Evolutionary conservation across 2,113 vertebrate genomes (phyloP), one percentile per base, ranked within the genome.

Genomic region (Nanger granti): DNA sequence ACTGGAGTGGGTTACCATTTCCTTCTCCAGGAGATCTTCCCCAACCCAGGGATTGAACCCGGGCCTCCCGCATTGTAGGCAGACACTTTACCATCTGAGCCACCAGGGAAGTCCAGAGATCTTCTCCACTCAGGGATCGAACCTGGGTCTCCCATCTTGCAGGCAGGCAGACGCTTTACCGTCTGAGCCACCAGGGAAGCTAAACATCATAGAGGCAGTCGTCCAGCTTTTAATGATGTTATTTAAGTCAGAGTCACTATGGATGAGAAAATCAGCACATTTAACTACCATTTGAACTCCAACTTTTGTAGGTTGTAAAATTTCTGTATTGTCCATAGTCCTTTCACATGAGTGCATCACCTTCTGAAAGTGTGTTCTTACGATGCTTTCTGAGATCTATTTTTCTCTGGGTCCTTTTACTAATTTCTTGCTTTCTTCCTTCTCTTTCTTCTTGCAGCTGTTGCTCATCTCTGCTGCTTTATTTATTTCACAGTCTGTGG

Each of bases 401-500:
- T 87, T 93, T 89, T 31, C 49, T 95, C 34, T 37, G 8, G 9
- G 9, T 69, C 13, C 7, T 73, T 59, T 60, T 10, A n/a, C 15
- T 11, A 20, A 80, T 80, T 29, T 57, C 49, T 86, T 83, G 80
- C 18, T 76, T 87, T 95, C 80, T 47, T 24, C 57, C 29, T 87
- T 84, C 12, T 18, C 26, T 87, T 92, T 59, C 14, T 89, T 89
- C 29, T 37, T 54, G 59, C 34, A 86, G n/a, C n/a, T 95, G 9
- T 57, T 80, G 8, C 13, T 11, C 41, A 0, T 41, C 55, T 93
- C 55, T 89, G 17, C 14, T 91, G n/a, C 18, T 86, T 89, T 92
- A 93, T 79, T 93, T 94, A 93, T 79, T 93, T 94, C 91, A 88
- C 8, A 85, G 41, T 55, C 73, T 52, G 31, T 93, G 82, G 86